These are phyloP conservation scores for Protophormia terraenovae DNA, from an alignment of 2,888 invertebrate genomes.

Conservation along the genomic window DNA sequence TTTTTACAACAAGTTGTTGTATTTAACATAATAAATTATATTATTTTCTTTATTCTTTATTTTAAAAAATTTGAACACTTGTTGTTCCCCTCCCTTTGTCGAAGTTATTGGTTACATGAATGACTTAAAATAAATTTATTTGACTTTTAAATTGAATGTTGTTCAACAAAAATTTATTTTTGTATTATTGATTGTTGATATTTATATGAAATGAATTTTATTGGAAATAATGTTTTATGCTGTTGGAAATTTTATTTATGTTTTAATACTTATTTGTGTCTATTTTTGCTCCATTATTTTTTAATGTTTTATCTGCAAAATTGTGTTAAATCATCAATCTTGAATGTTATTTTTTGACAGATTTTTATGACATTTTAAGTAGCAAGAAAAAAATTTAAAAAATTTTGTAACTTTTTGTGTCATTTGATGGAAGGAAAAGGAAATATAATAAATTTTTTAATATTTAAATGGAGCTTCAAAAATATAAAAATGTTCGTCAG, in stretches of 20 bases:
- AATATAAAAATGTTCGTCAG: neutral
- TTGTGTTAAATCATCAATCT: slow-evolving; percentile 53
- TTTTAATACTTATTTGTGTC: neutral
- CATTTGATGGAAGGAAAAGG: neutral
- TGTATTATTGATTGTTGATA: neutral
- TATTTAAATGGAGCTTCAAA: neutral
- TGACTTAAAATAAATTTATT: slow-evolving; percentile 1
- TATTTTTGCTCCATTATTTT: neutral
- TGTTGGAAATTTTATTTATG: neutral
- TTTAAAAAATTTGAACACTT: neutral
- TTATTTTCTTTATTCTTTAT: neutral
- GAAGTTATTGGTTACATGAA: neutral
- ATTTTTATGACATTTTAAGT: slow-evolving; percentile 63
- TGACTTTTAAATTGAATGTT: slow-evolving; percentile 23
- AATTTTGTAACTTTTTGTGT: neutral
- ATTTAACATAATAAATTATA: neutral
- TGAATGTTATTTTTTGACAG: slow-evolving; percentile 47
- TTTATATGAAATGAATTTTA: slow-evolving; percentile 2
- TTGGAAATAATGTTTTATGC: slow-evolving; percentile 9
- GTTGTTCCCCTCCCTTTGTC: neutral
- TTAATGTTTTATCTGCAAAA: neutral
- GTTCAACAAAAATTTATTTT: neutral
- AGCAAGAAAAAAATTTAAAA: slow-evolving; percentile 1
- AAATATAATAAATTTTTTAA: neutral
- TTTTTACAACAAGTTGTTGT: neutral